Conservation (phyloP, 2,113 vertebrate species). For the Xiphophorus couchianus region DNA sequence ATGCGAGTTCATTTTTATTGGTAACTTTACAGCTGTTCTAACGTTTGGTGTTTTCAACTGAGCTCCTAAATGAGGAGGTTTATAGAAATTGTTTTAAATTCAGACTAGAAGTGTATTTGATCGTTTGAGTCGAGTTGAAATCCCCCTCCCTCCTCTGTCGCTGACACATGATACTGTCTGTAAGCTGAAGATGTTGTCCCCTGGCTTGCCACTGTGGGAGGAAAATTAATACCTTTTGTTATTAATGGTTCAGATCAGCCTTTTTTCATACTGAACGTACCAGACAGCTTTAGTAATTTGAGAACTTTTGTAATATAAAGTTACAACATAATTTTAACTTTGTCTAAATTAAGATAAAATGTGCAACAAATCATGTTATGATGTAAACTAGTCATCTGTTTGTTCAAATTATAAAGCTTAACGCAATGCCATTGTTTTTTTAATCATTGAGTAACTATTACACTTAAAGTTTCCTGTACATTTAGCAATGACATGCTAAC, state of each 20-base stretch:
- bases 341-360: too few species aligned
- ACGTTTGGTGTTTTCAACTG: neutral
- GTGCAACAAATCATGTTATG: neutral
- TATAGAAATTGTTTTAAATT: neutral
- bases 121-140: constrained; percentile 10
- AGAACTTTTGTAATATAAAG: neutral
- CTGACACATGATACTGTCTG: constrained; percentile 18
- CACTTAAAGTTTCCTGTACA: neutral
- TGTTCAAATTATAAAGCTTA: neutral
- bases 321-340: neutral
- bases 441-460: neutral
- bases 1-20: constrained; percentile 8
- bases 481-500: neutral
- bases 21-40: fast-evolving
- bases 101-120: neutral
- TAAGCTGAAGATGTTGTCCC: neutral
- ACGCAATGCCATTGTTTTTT: neutral
- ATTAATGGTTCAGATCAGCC: neutral
- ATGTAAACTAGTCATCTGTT: neutral
- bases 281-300: neutral
- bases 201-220: neutral
- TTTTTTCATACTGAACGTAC: neutral
- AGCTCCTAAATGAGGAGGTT: neutral
- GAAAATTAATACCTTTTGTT: neutral
- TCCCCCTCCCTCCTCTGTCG: constrained; percentile 1